phyloP scores from a whole-genome alignment of 2,797 vertebrate species.

The Karalla daura region DNA sequence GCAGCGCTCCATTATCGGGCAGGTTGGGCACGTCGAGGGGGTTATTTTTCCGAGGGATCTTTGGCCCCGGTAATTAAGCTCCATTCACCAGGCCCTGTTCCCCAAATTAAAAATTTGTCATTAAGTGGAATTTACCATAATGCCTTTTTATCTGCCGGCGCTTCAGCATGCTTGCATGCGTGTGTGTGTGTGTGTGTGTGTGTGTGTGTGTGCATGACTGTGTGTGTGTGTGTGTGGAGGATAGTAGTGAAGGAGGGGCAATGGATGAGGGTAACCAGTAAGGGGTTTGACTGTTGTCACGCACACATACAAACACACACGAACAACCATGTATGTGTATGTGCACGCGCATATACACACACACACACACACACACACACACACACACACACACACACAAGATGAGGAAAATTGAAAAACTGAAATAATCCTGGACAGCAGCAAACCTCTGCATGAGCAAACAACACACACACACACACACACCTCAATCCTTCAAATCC shows the following conservation, averaged over 20 bases:
- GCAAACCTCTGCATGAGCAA: slow-evolving; percentile 63
- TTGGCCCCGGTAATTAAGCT: slow-evolving; percentile 83
- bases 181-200: slow-evolving; percentile 82
- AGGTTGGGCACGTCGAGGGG: slow-evolving; percentile 77
- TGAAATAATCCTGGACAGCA: slow-evolving; percentile 95
- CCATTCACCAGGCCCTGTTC: slow-evolving; percentile 94
- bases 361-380: neutral
- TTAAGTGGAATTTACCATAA: slow-evolving; percentile 99
- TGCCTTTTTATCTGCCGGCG: slow-evolving; percentile 99
- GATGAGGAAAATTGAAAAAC: slow-evolving; percentile 95
- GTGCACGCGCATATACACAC: neutral
- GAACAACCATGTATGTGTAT: neutral
- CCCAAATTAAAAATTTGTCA: slow-evolving; percentile 99
- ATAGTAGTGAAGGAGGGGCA: slow-evolving; percentile 66
- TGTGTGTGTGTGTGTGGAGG: slow-evolving; percentile 74
- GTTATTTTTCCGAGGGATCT: slow-evolving; percentile 81
- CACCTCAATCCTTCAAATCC: slow-evolving; percentile 83
- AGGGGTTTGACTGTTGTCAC: slow-evolving; percentile 82
- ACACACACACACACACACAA: slow-evolving; percentile 2
- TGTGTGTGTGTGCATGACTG: slow-evolving; percentile 81
- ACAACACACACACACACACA: slow-evolving; percentile 36
- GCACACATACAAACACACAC: slow-evolving; percentile 30
- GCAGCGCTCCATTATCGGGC: slow-evolving; percentile 76
- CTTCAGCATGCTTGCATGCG: slow-evolving; percentile 87
- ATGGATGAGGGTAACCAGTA: slow-evolving; percentile 87